Percentiles rank a stretch among this genome's conserved stretches.
These are phyloP conservation scores for Helostoma temminkii DNA, from an alignment of 2,797 vertebrate species.

Conservation along the genomic window DNA sequence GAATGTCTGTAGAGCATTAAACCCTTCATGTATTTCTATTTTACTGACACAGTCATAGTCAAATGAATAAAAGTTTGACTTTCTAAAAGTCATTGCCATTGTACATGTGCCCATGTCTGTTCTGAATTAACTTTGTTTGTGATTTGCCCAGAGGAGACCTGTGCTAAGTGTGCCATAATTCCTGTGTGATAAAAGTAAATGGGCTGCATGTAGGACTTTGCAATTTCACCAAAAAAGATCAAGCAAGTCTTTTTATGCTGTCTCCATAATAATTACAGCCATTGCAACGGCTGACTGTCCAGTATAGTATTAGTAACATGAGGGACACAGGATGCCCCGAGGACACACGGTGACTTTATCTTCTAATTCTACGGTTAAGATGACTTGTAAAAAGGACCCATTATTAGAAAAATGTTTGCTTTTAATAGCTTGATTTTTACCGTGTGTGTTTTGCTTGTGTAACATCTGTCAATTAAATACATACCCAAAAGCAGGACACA, in stretches of 20 bases:
- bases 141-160: constrained; percentile 23
- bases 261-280: constrained; percentile 53
- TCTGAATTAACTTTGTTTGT: constrained; percentile 33
- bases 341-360: constrained; percentile 54
- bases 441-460: constrained; percentile 21
- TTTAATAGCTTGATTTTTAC: too few species aligned
- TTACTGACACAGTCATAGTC: not conserved
- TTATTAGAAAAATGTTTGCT: constrained; percentile 48
- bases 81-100: not conserved
- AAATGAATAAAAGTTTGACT: not conserved
- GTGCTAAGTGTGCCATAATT: not conserved
- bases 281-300: constrained; percentile 42
- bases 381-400: constrained; percentile 53
- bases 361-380: constrained; percentile 59
- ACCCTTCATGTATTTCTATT: not conserved
- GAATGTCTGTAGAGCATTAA: not conserved
- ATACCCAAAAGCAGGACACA: constrained; percentile 13
- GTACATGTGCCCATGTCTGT: constrained; percentile 9
- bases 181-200: constrained; percentile 4
- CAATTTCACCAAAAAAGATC: constrained; percentile 33
- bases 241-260: constrained; percentile 20
- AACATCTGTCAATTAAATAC: constrained; percentile 41
- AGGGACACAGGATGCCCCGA: constrained; percentile 60
- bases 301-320: constrained; percentile 53
- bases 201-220: constrained; percentile 16